A percentile compares a stretch with the other conserved stretches of the same genome.
Conservation (phyloP, 2,113 vertebrate genomes). For the Nymphicus hollandicus region DNA sequence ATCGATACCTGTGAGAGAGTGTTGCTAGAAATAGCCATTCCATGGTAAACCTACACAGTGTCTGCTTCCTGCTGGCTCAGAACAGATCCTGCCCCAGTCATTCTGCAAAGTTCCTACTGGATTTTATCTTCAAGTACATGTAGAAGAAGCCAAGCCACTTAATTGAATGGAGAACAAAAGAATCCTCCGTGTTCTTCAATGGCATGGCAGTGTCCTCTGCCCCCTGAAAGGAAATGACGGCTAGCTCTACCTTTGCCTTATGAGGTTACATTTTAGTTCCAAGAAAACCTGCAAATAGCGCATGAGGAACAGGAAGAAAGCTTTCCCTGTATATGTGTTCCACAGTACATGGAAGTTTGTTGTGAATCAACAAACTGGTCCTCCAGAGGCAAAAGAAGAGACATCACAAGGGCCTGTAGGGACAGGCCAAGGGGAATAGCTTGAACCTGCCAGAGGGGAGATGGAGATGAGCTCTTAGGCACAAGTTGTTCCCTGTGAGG, state of each 20-base stretch:
- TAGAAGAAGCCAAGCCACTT: background rate
- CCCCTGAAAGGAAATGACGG: background rate
- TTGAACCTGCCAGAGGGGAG: background rate
- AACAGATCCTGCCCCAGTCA: background rate
- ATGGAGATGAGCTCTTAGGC: background rate
- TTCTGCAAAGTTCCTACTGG: background rate
- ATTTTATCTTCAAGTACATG: background rate
- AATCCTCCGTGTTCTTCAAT: background rate
- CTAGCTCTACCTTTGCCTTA: background rate
- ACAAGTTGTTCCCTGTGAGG: no score
- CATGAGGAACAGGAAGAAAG: background rate
- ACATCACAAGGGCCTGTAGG: background rate
- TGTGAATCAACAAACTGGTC: background rate
- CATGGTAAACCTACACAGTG: rapidly evolving
- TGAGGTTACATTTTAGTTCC: background rate
- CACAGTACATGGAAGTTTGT: background rate
- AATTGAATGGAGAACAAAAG: background rate
- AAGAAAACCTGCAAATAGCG: background rate
- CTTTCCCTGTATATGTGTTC: background rate
- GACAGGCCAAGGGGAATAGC: background rate
- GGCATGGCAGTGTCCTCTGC: background rate
- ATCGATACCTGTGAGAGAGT: background rate
- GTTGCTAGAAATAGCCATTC: background rate
- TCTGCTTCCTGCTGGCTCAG: background rate
- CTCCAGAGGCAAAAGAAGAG: background rate